Base-by-base conservation (phyloP, 1,140 invertebrate genomes). In the Nebria ingens region DNA sequence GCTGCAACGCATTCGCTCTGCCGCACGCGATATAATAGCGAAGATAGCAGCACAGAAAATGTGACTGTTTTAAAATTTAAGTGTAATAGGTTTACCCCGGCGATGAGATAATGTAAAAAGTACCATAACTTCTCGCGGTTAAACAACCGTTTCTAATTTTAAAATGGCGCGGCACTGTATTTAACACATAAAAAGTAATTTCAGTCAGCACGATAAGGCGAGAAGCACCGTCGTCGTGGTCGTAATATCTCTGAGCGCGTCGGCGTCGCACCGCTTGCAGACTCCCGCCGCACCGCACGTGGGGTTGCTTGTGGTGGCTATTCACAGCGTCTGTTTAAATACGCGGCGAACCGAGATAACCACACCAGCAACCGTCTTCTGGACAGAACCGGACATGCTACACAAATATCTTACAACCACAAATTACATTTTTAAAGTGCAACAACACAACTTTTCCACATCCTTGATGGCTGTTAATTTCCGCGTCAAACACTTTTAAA, bases 1-100 rank as follows among this genome's bases (percentile, higher is more conserved):
- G 62, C 60, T 60, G 62, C 58, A 58, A 64, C 62, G 61, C 62
- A 61, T 60, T 62, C 51, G 56, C 17, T 45, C 40, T 45, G 40
- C 9, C 40, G 25, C 9, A 45, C 9, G 40, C 9, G 65, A 67
- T 65, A 61, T 61, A 67, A 67, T 61, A 59, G 59, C 54, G 13
- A 23, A 54, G 65, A 67, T 67, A 67, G 57, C 58, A 54, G 56
- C 57, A 15, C 57, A 63, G 64, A 67, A 67, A 66, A 67, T 67
- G 65, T 65, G 64, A 66, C 64, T 66, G 65, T 67, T 67, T 67
- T 67, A 65, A 67, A 67, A 67, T 67, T 64, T 65, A 65, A 65
- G 65, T 65, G 61, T 65, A 66, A 67, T 67, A 67, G 65, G 63
- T 67, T 67, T 61, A 62, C 64, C 21, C 38, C 38, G n/a, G 52